phyloP scores from a whole-genome alignment of 64 coral and sea anemone genomes.

The Platygyra sinensis region DNA sequence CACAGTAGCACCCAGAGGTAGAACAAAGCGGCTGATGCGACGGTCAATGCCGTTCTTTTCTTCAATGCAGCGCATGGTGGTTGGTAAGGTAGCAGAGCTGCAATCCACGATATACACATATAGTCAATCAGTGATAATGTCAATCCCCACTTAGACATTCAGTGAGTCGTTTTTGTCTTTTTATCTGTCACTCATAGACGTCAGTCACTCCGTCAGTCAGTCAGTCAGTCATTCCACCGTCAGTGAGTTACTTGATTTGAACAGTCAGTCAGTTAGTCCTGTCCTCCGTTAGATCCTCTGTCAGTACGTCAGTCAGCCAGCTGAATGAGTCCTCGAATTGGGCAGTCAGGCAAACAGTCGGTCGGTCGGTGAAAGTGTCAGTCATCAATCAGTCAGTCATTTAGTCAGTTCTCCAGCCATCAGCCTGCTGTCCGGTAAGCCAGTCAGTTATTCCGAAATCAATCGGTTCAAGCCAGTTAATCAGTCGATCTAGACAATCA shows the following conservation, averaged over 20 bases:
- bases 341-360: not conserved
- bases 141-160: not conserved
- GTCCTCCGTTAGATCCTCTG: too few species aligned
- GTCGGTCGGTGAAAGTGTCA: not conserved
- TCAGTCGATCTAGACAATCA: too few species aligned
- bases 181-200: not conserved
- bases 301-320: not conserved
- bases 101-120: not conserved
- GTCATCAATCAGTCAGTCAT: too few species aligned
- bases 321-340: too few species aligned
- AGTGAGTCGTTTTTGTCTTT: not conserved
- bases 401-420: not conserved
- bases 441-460: not conserved
- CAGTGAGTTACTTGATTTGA: not conserved
- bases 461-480: too few species aligned
- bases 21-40: slow-evolving; percentile 68
- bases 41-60: slow-evolving; percentile 63
- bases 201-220: not conserved
- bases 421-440: not conserved
- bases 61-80: slow-evolving; percentile 72
- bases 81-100: slow-evolving; percentile 72
- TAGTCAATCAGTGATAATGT: not conserved
- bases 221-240: not conserved
- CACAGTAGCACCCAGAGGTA: slow-evolving; percentile 71
- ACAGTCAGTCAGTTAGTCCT: not conserved